Evolutionary conservation across 2,797 vertebrate genomes (phyloP).

Genomic region (Apogon hyalosoma): DNA sequence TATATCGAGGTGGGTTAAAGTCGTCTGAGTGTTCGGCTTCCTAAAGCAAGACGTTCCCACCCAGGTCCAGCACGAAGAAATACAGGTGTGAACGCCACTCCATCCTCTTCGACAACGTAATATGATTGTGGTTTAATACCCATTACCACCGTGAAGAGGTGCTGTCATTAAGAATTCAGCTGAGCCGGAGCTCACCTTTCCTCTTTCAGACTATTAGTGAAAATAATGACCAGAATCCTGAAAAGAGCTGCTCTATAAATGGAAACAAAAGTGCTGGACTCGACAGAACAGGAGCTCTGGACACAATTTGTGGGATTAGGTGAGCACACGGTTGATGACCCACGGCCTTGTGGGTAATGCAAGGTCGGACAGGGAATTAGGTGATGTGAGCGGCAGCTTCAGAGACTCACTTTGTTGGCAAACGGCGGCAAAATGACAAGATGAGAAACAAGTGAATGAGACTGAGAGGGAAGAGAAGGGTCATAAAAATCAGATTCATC

Average conservation of each 20-base stretch:
- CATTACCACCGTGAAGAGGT: slow-evolving; percentile 37
- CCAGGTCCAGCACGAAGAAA: slow-evolving; percentile 22
- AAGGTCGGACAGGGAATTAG: slow-evolving; percentile 48
- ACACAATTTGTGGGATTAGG: slow-evolving; percentile 62
- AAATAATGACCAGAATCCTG: slow-evolving; percentile 54
- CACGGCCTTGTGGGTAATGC: slow-evolving; percentile 47
- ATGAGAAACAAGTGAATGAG: neutral
- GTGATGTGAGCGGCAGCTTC: slow-evolving; percentile 6
- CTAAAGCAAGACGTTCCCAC: slow-evolving; percentile 12
- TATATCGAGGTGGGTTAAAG: no score
- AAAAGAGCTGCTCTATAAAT: slow-evolving; percentile 42
- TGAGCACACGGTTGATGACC: slow-evolving; percentile 35
- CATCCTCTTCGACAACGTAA: slow-evolving; percentile 32
- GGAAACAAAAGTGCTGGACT: slow-evolving; percentile 60
- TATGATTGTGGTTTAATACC: slow-evolving; percentile 55
- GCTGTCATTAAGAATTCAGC: slow-evolving; percentile 48
- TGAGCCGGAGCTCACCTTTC: slow-evolving; percentile 35
- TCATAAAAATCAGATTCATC: no score
- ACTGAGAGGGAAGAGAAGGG: neutral
- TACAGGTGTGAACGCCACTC: slow-evolving; percentile 6
- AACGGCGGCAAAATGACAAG: neutral
- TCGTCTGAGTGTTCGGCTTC: neutral
- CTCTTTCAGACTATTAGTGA: slow-evolving; percentile 30
- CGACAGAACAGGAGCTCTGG: slow-evolving; percentile 41
- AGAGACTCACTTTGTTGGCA: slow-evolving; percentile 29